Evolutionary conservation across 2,797 vertebrate genomes (phyloP).

Genomic region (Pelochelys cantorii): DNA sequence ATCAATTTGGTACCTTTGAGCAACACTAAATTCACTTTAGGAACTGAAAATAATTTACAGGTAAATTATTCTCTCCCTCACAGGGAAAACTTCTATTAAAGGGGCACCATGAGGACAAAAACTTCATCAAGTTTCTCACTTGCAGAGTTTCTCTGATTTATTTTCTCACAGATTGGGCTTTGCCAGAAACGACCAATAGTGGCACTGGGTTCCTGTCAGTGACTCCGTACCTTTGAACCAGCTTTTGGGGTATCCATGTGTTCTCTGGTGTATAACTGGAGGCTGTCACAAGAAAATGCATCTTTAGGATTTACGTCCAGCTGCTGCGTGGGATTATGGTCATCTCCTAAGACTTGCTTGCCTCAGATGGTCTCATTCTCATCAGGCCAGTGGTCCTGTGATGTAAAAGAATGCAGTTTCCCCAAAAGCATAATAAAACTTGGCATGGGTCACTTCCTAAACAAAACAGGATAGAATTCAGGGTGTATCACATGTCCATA

Average conservation of each 20-base stretch:
- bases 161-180: neutral
- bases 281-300: neutral
- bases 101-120: neutral
- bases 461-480: neutral
- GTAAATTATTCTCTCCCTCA: neutral
- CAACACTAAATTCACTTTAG: neutral
- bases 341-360: neutral
- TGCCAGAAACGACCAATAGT: neutral
- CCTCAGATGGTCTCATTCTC: neutral
- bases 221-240: no score
- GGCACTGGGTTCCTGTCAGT: neutral
- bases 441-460: neutral
- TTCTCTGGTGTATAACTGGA: neutral
- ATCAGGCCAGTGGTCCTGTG: neutral
- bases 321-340: neutral
- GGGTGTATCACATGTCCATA: neutral
- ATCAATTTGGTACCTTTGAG: neutral
- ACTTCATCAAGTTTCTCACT: neutral
- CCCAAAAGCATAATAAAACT: neutral
- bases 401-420: neutral
- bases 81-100: neutral
- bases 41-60: neutral
- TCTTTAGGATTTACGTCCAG: neutral
- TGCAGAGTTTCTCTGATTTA: neutral
- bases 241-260: no score